Evolutionary conservation across 2,113 vertebrate species (phyloP), one percentile per base, ranked within the genome.

Genomic region (Columba janthina): DNA sequence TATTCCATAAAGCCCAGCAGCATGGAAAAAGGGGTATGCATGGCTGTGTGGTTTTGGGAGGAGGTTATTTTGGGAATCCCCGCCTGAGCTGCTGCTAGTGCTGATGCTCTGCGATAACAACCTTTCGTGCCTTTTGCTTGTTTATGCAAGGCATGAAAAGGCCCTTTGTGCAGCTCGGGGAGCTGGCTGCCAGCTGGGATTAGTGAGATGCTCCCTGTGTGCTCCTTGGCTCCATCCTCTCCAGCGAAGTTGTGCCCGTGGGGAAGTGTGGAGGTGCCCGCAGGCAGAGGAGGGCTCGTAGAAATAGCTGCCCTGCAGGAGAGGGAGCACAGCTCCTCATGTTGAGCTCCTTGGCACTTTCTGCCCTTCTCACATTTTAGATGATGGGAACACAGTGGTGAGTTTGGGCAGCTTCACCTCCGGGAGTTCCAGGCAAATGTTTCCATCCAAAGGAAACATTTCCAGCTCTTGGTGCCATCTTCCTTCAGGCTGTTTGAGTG

Each of bases 101-200:
- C 88, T 74, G 93, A 94, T 95, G 96, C 81, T 89, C 88, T 96
- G 61, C 2, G 83, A 95, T 96, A 97, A 97, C 87, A 96, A n/a
- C 83, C 82, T 89, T 88, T 93, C 89, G 34, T 93, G 88, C 17
- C 85, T 95, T 67, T 89, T 8, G 2, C 79, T 94, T 97, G 97
- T 95, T 97, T 97, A 67, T 86, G 88, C 91, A 90, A 85, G 62
- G 60, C 80, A 87, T 96, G 95, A 97, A 97, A 96, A 95, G 95
- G 88, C 70, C 76, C 50, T 96, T 97, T 97, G 96, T 97, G 95
- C 77, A 40, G 80, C 85, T 42, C 2, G 0, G 81, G 76, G 73
- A 94, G 89, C 71, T 61, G 83, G 65, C 89, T 94, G 96, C 96
- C 92, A 94, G 91, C 89, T 90, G 93, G 87, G 89, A 96, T 64